Conservation (phyloP, 2,113 vertebrate species). For the Microcebus lehilahytsara region DNA sequence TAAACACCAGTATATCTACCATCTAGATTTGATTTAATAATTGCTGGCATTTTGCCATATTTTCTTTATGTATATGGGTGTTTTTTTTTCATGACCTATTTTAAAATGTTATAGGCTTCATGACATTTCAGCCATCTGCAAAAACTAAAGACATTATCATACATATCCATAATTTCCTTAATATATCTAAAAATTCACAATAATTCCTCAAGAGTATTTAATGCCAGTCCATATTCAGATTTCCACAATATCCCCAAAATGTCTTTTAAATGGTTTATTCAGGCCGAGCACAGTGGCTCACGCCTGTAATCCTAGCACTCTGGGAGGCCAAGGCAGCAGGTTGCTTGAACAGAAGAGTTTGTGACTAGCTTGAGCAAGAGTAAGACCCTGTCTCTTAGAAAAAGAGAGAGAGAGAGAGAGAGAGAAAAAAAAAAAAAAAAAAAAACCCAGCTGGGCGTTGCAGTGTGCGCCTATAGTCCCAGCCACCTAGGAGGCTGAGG, state of each 20-base stretch:
- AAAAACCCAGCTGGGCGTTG: too few relatives aligned
- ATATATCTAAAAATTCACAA: background rate
- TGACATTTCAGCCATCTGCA: background rate
- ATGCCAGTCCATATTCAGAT: background rate
- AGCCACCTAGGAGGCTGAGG: too few relatives aligned
- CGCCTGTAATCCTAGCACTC: too few relatives aligned
- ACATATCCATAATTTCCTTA: conserved; percentile 3
- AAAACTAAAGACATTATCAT: background rate
- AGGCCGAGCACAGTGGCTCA: background rate
- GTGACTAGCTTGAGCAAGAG: too few relatives aligned
- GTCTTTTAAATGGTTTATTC: background rate
- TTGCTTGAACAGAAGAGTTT: too few relatives aligned
- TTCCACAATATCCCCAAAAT: conserved; percentile 2
- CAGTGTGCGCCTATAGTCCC: too few relatives aligned
- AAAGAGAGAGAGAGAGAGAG: too few relatives aligned
- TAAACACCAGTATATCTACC: background rate
- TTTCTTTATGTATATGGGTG: background rate
- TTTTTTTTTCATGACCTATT: conserved; percentile 8
- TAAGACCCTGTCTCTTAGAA: too few relatives aligned
- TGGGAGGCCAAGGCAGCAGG: too few relatives aligned
- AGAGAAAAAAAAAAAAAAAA: too few relatives aligned
- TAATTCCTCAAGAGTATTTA: background rate
- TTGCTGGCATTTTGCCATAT: conserved; percentile 16
- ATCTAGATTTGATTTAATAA: background rate
- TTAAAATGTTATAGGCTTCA: background rate